A percentile compares a stretch with the other conserved stretches of the same genome.
phyloP scores from a whole-genome alignment of 2,888 invertebrate species.

The Sphaeridia pumilis region DNA sequence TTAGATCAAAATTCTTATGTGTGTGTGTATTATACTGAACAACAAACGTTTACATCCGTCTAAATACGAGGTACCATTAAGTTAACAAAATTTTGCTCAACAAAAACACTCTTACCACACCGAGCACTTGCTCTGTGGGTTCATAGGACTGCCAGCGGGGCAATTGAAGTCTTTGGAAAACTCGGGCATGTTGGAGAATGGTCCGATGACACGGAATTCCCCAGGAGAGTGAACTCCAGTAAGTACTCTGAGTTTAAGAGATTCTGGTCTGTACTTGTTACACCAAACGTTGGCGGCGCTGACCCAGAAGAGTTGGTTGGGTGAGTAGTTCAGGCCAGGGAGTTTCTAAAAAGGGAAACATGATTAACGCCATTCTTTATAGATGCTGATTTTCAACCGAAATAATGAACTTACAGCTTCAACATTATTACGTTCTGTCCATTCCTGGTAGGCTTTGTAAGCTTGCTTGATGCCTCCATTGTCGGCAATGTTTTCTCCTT shows the following conservation, averaged over 20 bases:
- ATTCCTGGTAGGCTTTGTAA: slow-evolving; percentile 67
- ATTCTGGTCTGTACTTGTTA: slow-evolving; percentile 57
- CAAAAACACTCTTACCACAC: no score
- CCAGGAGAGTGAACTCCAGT: slow-evolving; percentile 53
- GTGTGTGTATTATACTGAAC: no score
- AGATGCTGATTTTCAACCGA: no score
- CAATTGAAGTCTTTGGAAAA: slow-evolving; percentile 53
- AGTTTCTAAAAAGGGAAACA: slow-evolving; percentile 39
- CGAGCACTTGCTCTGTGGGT: slow-evolving; percentile 50
- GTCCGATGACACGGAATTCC: slow-evolving; percentile 50
- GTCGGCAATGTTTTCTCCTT: slow-evolving; percentile 48
- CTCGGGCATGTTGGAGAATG: slow-evolving; percentile 50
- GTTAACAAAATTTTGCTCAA: no score
- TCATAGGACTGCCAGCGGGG: slow-evolving; percentile 50
- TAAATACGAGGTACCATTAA: no score
- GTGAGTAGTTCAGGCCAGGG: slow-evolving; percentile 53
- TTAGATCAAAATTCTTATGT: no score
- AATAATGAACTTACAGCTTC: slow-evolving; percentile 21
- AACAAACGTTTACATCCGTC: no score
- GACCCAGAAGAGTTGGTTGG: slow-evolving; percentile 66
- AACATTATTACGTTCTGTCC: slow-evolving; percentile 50
- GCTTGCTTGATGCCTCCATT: slow-evolving; percentile 55
- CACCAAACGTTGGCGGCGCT: slow-evolving; percentile 82
- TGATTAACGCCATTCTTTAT: no score
- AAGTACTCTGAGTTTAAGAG: slow-evolving; percentile 63